These are phyloP conservation scores for Aspiorhynchus laticeps DNA, from an alignment of 2,113 vertebrate genomes.

Conservation along the genomic window DNA sequence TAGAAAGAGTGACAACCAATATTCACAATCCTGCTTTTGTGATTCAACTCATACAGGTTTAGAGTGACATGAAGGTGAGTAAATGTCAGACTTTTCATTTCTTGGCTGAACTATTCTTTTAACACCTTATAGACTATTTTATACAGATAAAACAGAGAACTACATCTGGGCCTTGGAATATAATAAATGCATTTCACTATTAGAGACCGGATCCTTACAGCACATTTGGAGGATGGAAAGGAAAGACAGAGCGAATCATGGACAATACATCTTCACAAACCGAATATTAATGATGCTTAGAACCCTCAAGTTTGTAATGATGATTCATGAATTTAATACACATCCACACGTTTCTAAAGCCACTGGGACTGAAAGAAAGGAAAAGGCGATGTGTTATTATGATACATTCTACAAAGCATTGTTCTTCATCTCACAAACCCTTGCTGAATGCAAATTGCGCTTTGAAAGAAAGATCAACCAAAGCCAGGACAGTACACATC, in stretches of 20 bases:
- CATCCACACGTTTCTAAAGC: constrained; percentile 62
- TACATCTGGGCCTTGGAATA: constrained; percentile 8
- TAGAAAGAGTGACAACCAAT: neutral
- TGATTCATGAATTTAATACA: constrained; percentile 73
- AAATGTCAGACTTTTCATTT: constrained; percentile 11
- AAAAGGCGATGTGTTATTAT: constrained; percentile 43
- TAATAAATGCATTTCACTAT: neutral
- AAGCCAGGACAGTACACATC: neutral
- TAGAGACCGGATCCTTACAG: neutral
- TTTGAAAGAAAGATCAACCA: constrained; percentile 9
- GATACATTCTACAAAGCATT: constrained; percentile 40
- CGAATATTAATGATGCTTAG: constrained; percentile 69
- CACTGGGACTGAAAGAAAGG: constrained; percentile 50
- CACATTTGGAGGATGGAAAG: constrained; percentile 21
- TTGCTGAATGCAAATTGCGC: neutral
- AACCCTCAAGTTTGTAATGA: constrained; percentile 65
- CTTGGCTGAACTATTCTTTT: neutral
- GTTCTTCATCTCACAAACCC: constrained; percentile 40
- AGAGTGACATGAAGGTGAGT: neutral
- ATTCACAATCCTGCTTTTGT: neutral
- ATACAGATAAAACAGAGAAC: neutral
- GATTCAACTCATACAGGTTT: neutral
- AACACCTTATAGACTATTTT: neutral
- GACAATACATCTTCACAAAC: constrained; percentile 60
- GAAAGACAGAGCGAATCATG: constrained; percentile 47